Base-by-base conservation (phyloP, 2,113 vertebrate genomes). In the Sakesphorus luctuosus region DNA sequence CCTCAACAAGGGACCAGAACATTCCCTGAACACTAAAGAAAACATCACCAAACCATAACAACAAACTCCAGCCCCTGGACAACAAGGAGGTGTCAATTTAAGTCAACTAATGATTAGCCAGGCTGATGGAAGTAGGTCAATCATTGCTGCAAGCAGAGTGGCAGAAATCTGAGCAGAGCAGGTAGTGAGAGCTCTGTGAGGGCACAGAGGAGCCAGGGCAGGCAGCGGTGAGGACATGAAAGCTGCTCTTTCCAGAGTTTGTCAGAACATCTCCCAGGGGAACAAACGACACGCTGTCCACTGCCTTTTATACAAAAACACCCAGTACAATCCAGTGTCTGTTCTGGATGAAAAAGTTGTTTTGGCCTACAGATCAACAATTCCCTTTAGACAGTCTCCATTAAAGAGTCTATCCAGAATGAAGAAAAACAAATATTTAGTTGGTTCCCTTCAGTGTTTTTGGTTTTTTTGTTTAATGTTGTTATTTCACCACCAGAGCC, bases 231-330 rank as follows among this genome's bases (percentile, higher is more conserved):
- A 66, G 68, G 85, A 94, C 92, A 96, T 66, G 17, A 91, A 95
- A 96, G 93, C 92, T 92, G 86, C 10, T 90, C 96, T 87, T 96
- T 94, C 93, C 91, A 94, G 93, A 87, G 95, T 81, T 55, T 89
- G 84, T 96, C 78, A 97, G 95, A 96, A 81, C 71, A 93, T 95
- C 96, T 85, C 90, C 94, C 59, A 8, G 88, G 82, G 71, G 96
- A 97, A 97, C 96, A 97, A 96, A 86, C 3, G 18, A 89, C 92
- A 88, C 67, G 97, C 93, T 97, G 97, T 97, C 81, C 86, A 47
- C 28, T 55, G 84, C 91, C 90, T 96, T 96, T 85, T n/a, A 77
- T 24, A 95, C 92, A 96, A 90, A 96, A 97, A 95, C 94, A 96
- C 92, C 31, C 82, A 80, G 78, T 43, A 97, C 95, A 97, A 96